These are phyloP conservation scores for Phortica magna DNA, from an alignment of 2,888 invertebrate genomes.

Conservation along the genomic window DNA sequence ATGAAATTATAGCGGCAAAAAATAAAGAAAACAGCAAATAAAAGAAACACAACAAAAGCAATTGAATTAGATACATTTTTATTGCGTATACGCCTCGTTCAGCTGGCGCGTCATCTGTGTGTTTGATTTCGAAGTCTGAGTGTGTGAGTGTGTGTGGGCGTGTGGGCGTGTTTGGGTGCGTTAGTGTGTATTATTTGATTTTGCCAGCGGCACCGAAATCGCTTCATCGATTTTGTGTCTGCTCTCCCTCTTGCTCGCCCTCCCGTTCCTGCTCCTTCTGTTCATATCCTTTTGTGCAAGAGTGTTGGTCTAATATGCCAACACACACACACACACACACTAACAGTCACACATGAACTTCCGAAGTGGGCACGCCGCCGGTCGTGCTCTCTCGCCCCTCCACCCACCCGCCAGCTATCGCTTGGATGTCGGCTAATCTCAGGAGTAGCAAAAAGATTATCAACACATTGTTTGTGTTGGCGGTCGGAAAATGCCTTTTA, in stretches of 20 bases:
- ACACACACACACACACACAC: background rate
- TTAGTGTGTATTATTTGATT: conserved; percentile 4
- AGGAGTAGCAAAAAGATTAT: conserved; percentile 34
- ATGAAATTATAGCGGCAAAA: conserved; percentile 1
- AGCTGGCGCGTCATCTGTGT: background rate
- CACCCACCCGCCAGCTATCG: background rate
- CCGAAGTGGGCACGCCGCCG: conserved; percentile 3
- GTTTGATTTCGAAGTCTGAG: background rate
- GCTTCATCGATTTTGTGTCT: conserved; percentile 17
- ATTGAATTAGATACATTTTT: conserved; percentile 34
- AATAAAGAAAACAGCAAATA: background rate
- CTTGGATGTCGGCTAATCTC: conserved; percentile 21
- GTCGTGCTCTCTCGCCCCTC: background rate
- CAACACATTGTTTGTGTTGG: conserved; percentile 30
- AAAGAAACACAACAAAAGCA: background rate
- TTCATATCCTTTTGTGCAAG: conserved; percentile 20
- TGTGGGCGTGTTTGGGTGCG: background rate
- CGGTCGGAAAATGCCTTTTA: conserved; percentile 31
- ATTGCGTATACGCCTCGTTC: conserved; percentile 24
- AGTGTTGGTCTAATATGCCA: conserved; percentile 16
- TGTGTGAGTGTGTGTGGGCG: background rate
- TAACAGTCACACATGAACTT: conserved; percentile 15
- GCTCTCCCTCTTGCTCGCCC: background rate
- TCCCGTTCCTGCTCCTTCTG: background rate
- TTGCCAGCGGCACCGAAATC: conserved; percentile 19